Base-by-base conservation (phyloP, 2,113 vertebrate species). In the Proteles cristata region DNA sequence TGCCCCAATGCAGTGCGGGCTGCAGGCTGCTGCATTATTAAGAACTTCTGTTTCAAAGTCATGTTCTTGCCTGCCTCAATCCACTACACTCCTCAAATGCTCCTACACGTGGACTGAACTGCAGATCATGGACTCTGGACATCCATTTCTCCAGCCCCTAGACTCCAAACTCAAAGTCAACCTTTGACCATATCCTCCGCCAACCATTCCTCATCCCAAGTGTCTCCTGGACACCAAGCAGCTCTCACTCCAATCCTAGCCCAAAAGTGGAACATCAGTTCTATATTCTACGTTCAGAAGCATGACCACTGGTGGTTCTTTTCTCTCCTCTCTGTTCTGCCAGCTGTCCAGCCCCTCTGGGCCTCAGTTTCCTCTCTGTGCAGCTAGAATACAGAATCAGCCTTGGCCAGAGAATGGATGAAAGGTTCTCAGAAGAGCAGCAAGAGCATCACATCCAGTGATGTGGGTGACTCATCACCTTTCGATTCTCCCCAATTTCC, bases 391-490 rank as follows among this genome's bases (percentile, higher is more conserved):
- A 65, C n/a, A 84, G 39, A 76, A 11, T 45, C 35, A 39, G 43
- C 28, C 26, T 25, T 61, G 35, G 50, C 76, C 28, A 25, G n/a
- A 35, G 50, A 69, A 12, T 10, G 23, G 33, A 86, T 2, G 6
- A 10, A n/a, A 50, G 53, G 19, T 26, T 71, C 82, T 7, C 0
- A 1, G 48, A 28, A 17, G 25, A 69, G 16, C 19, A 58, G 33
- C 45, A 4, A 26, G 26, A 43, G 33, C 66, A 0, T 3, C 15
- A 61, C n/a, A 11, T 33, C 88, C 76, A 23, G 43, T 12, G 83
- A 23, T 1, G 0, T 2, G 16, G n/a, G 45, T 94, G 92, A 97
- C 87, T 94, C 90, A 95, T 61, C 80, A 45, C 58, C 92, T 86
- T 53, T 90, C 31, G 2, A 17, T 69, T 58, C 69, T 79, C 87